Conservation (phyloP, 2,113 vertebrate species). For the Carollia perspicillata region DNA sequence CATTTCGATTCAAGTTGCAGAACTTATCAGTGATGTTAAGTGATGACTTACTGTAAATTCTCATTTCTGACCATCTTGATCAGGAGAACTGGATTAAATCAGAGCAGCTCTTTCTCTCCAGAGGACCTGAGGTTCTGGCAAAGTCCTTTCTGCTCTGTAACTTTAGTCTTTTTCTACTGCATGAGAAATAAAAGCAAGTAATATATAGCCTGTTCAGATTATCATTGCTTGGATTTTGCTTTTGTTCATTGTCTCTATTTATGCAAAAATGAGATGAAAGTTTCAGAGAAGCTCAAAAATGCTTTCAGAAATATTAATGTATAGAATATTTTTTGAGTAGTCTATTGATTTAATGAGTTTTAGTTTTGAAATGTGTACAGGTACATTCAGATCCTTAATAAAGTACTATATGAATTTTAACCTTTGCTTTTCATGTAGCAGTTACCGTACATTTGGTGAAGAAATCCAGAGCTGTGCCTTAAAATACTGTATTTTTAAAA, state of each 20-base stretch:
- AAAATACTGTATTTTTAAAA: conserved; percentile 13
- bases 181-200: background rate
- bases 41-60: background rate
- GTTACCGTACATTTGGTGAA: background rate
- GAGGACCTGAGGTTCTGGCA: background rate
- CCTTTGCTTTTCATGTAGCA: background rate
- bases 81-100: background rate
- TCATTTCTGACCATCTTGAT: background rate
- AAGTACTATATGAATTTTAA: background rate
- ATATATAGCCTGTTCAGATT: background rate
- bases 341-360: background rate
- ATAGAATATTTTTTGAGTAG: conserved; percentile 7
- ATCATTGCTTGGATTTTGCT: background rate
- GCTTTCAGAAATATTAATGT: conserved; percentile 31
- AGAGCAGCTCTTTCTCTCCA: background rate
- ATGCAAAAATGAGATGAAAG: background rate
- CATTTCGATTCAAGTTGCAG: background rate
- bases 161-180: background rate
- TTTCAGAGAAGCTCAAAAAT: conserved; percentile 1
- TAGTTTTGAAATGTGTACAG: conserved; percentile 3
- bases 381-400: background rate
- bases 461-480: background rate
- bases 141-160: background rate
- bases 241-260: background rate
- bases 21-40: background rate